Conservation (phyloP, 2,888 invertebrate species). For the Erannis defoliaria region DNA sequence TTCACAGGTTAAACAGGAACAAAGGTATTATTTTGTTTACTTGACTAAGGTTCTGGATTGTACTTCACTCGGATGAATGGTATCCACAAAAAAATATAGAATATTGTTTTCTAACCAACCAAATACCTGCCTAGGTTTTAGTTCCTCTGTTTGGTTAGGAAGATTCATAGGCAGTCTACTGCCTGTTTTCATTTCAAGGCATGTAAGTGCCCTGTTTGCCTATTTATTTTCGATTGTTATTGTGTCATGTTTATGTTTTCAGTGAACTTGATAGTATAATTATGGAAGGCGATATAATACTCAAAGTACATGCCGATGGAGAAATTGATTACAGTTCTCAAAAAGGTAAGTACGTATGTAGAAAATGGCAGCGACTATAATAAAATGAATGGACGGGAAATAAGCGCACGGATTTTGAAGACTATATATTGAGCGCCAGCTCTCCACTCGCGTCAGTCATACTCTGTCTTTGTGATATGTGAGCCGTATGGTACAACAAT, state of each 20-base stretch:
- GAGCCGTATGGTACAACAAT: too few species aligned
- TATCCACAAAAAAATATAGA: neutral
- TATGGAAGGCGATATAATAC: constrained; percentile 47
- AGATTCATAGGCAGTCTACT: neutral
- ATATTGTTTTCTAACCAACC: constrained; percentile 20
- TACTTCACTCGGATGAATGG: neutral
- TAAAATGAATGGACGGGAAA: too few species aligned
- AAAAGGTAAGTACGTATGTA: constrained; percentile 22
- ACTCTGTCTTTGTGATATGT: too few species aligned
- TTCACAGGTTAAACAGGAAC: constrained; percentile 43
- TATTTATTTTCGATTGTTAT: neutral
- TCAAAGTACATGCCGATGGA: constrained; percentile 47
- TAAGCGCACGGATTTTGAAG: too few species aligned
- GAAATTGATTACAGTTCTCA: constrained; percentile 32
- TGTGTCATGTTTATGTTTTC: constrained; percentile 19
- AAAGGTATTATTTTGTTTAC: constrained; percentile 40
- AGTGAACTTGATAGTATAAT: constrained; percentile 46
- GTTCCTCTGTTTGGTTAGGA: neutral
- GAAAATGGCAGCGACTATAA: too few species aligned
- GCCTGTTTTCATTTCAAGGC: neutral
- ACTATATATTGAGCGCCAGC: too few species aligned
- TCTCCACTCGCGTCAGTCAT: too few species aligned
- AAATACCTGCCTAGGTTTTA: too few species aligned
- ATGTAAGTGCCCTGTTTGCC: too few species aligned
- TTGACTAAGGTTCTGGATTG: neutral